Base-by-base conservation (phyloP, 2,888 invertebrate species). In the Trypoxylon attenuatum region DNA sequence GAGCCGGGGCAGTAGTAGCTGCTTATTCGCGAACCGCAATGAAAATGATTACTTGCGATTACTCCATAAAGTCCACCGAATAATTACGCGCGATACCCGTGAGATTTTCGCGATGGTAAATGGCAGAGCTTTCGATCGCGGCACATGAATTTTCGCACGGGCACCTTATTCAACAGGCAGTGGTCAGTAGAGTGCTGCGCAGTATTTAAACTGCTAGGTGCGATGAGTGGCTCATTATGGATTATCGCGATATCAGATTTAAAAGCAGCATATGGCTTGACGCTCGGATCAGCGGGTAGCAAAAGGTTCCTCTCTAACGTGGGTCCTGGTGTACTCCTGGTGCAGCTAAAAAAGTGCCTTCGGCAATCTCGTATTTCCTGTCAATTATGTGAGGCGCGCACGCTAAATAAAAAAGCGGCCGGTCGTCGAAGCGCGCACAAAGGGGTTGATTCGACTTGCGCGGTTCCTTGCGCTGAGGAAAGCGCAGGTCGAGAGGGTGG, bases 361-460 rank as follows among this genome's bases (percentile, higher is more conserved):
- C 50, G 76, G 73, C 73, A 46, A 69, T 71, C 73, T 76, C 76
- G 52, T 55, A 65, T 76, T 76, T 76, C 73, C 62, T 61, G 67
- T 61, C 71, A 73, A 75, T 75, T 73, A 76, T 73, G 67, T 61
- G 56, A 27, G 13, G 16, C 19, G 29, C 18, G 39, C n/a, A n/a
- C n/a, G 57, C 64, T 76, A 73, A 64, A 76, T 67, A 73, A 73
- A n/a, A n/a, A 76, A 76, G 69, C 65, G 69, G 64, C 69, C 71
- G 68, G 70, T 64, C 56, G 62, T 58, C 29, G 38, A 13, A 19
- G 22, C 42, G 56, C 53, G 68, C 62, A 69, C n/a, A 68, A 73
- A 61, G 60, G 69, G 58, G 43, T 52, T 55, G 69, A 54, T 59
- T 66, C 49, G 60, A 43, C 19, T 38, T 42, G 43, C 47, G 33